These are phyloP conservation scores for Pluvianellus socialis DNA, from an alignment of 2,113 vertebrate genomes.

Conservation along the genomic window DNA sequence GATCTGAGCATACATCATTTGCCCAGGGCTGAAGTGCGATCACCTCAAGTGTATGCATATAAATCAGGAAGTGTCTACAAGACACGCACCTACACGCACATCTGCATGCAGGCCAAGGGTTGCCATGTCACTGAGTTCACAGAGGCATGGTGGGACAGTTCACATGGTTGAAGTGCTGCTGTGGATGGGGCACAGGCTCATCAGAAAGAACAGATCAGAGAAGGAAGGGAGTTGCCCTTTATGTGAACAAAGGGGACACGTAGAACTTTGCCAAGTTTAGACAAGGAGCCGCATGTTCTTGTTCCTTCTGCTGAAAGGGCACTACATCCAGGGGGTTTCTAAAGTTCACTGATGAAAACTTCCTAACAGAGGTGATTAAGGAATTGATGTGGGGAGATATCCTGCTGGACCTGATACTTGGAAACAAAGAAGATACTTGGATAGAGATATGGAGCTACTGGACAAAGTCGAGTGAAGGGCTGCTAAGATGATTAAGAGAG, in stretches of 20 bases:
- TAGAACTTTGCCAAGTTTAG: background rate
- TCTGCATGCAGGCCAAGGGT: background rate
- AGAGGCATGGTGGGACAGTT: background rate
- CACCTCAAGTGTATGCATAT: background rate
- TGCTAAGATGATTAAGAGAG: background rate
- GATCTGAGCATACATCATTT: background rate
- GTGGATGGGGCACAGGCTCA: background rate
- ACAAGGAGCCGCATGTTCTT: background rate
- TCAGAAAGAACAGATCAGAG: background rate
- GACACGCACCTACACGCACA: no score
- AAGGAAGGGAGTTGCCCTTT: background rate
- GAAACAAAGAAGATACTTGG: background rate
- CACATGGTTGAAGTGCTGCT: background rate
- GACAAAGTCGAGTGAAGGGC: background rate
- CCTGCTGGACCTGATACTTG: background rate
- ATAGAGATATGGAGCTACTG: background rate
- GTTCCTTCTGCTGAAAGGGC: background rate
- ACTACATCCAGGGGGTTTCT: background rate
- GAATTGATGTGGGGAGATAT: background rate
- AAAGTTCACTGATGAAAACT: background rate
- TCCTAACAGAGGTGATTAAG: background rate
- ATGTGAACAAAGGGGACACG: background rate
- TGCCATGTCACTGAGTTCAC: background rate
- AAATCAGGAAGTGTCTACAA: background rate
- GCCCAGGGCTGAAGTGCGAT: background rate